Evolutionary conservation across 2,797 vertebrate genomes (phyloP).

Genomic region (Harpagifer antarcticus): DNA sequence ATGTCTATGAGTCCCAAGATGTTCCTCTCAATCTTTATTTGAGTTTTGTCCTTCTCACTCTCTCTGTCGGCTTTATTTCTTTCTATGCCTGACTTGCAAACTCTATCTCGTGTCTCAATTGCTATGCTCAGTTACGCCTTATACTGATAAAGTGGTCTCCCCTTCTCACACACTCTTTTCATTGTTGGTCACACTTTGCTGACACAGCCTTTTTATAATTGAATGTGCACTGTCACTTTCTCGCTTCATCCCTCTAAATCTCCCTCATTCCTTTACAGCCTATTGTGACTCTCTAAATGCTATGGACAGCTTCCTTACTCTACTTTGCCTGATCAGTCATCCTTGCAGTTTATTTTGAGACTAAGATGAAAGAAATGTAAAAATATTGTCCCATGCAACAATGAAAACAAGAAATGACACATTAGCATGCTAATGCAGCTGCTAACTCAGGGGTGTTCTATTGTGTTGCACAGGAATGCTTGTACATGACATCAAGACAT

Average conservation of each 20-base stretch:
- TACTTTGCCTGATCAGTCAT: not conserved
- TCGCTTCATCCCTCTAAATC: constrained; percentile 35
- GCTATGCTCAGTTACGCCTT: constrained; percentile 18
- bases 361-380: not conserved
- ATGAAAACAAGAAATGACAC: not conserved
- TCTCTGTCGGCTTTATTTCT: not conserved
- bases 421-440: constrained; percentile 18
- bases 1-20: not conserved
- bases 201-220: constrained; percentile 43
- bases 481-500: constrained; percentile 1
- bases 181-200: constrained; percentile 40
- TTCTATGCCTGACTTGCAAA: not conserved
- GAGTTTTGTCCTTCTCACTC: not conserved
- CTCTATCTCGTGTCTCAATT: constrained; percentile 2
- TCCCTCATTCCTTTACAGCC: constrained; percentile 15
- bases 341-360: not conserved
- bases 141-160: constrained; percentile 33
- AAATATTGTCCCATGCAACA: not conserved
- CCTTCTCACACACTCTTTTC: constrained; percentile 9
- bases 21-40: no score
- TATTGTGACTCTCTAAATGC: constrained; percentile 38
- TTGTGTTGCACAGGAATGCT: not conserved
- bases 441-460: not conserved
- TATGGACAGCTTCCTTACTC: not conserved
- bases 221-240: constrained; percentile 34